phyloP scores from a whole-genome alignment of 2,797 vertebrate genomes.

The Chromobotia macracanthus region DNA sequence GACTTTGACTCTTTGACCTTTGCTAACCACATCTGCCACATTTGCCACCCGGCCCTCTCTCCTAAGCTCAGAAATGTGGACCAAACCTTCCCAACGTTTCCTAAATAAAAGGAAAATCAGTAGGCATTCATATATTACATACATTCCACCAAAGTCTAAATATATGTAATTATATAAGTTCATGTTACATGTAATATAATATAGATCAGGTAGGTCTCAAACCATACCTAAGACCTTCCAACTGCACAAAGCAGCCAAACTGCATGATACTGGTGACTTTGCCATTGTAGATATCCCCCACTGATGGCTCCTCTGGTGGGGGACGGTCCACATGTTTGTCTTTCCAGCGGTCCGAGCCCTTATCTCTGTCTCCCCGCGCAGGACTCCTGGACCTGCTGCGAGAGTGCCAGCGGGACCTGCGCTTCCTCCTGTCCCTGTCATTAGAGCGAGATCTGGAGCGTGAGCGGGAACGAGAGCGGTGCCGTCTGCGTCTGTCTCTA shows the following conservation, averaged over 20 bases:
- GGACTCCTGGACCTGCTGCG: conserved; percentile 85
- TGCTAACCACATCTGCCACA: conserved; percentile 96
- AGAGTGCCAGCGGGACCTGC: conserved; percentile 80
- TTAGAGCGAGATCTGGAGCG: conserved; percentile 76
- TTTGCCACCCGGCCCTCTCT: conserved; percentile 95
- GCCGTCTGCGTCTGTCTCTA: conserved; percentile 67
- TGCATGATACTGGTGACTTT: conserved; percentile 99
- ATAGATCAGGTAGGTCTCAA: neutral
- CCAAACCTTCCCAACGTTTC: conserved; percentile 97
- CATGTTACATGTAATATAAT: neutral
- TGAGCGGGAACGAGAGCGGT: conserved; percentile 66
- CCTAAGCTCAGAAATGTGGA: conserved; percentile 96
- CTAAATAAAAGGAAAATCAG: conserved; percentile 65
- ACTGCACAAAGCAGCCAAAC: conserved; percentile 97
- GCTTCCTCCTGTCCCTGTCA: conserved; percentile 76
- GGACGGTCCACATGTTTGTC: conserved; percentile 95
- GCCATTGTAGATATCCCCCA: conserved; percentile 96
- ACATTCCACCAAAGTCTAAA: neutral
- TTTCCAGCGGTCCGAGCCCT: conserved; percentile 84
- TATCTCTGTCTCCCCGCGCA: conserved; percentile 72
- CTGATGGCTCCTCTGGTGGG: conserved; percentile 91
- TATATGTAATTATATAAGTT: neutral
- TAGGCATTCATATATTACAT: neutral
- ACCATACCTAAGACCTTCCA: conserved; percentile 91
- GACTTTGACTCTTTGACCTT: conserved; percentile 96